phyloP scores from a whole-genome alignment of 1,140 invertebrate species.

The Chrysopa pallens region DNA sequence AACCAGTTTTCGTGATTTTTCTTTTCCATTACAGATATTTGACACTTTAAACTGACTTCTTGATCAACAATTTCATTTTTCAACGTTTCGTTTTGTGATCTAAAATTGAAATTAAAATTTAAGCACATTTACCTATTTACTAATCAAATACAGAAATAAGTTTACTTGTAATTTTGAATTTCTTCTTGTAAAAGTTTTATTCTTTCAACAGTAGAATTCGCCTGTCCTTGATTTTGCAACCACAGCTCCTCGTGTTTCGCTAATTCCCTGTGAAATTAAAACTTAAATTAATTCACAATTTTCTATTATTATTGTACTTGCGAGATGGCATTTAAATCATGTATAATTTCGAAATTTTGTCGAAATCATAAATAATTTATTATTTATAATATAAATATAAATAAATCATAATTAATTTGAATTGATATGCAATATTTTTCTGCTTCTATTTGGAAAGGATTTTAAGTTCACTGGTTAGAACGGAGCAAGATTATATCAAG shows the following conservation, averaged over 20 bases:
- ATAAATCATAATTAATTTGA: no score
- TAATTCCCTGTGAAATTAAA: conserved; percentile 46
- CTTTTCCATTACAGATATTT: conserved; percentile 52
- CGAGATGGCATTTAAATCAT: no score
- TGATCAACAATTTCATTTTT: conserved; percentile 63
- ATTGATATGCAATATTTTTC: no score
- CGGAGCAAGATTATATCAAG: no score
- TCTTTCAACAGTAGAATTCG: conserved; percentile 55
- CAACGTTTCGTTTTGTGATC: conserved; percentile 49
- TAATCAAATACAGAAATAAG: conserved; percentile 2
- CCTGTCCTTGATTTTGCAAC: conserved; percentile 68
- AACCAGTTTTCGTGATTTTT: conserved; percentile 66
- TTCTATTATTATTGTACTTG: no score
- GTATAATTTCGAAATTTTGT: no score
- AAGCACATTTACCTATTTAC: conserved; percentile 1
- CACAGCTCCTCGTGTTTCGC: conserved; percentile 64
- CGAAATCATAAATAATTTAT: no score
- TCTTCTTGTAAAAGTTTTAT: conserved; percentile 59
- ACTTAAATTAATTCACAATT: no score
- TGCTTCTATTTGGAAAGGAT: no score
- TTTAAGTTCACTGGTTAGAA: no score
- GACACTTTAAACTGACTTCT: conserved; percentile 55
- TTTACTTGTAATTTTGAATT: conserved; percentile 62
- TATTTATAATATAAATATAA: no score
- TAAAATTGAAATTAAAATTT: conserved; percentile 18